Conservation (phyloP, 1,140 invertebrate species). For the Caerostris darwini region DNA sequence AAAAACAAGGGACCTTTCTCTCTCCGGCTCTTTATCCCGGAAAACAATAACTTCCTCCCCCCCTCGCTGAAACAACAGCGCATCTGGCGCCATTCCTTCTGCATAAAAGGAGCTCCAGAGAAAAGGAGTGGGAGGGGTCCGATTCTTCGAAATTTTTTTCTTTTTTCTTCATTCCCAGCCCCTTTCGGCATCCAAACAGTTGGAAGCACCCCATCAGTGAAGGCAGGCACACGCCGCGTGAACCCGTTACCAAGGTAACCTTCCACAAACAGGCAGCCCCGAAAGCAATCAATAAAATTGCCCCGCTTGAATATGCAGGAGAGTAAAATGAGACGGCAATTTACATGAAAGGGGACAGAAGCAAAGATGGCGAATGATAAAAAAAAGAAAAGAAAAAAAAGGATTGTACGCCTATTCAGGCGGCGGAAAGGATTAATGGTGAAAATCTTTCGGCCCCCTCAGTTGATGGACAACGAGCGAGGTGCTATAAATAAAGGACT, state of each 20-base stretch:
- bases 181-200: constrained; percentile 36
- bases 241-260: constrained; percentile 66
- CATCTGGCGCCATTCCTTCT: constrained; percentile 68
- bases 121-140: constrained; percentile 21
- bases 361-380: background rate
- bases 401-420: constrained; percentile 58
- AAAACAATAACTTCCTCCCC: constrained; percentile 66
- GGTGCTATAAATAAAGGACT: constrained; percentile 28
- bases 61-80: constrained; percentile 33
- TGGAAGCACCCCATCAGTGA: constrained; percentile 27
- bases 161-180: constrained; percentile 1
- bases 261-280: constrained; percentile 68
- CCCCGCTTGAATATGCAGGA: constrained; percentile 76
- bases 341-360: constrained; percentile 71
- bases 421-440: constrained; percentile 42
- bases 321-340: constrained; percentile 76
- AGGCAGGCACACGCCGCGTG: constrained; percentile 51
- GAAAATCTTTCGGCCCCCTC: constrained; percentile 11
- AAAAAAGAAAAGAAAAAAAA: constrained; percentile 25
- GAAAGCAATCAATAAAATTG: constrained; percentile 76
- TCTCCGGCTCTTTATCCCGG: constrained; percentile 10
- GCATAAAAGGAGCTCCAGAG: constrained; percentile 18
- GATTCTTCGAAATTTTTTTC: background rate
- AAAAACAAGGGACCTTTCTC: background rate
- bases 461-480: constrained; percentile 7